Percentiles rank a stretch among this genome's conserved stretches.
These are phyloP conservation scores for Caenorhabditis sp. DNA, from an alignment of 2,888 invertebrate species.

Conservation along the genomic window DNA sequence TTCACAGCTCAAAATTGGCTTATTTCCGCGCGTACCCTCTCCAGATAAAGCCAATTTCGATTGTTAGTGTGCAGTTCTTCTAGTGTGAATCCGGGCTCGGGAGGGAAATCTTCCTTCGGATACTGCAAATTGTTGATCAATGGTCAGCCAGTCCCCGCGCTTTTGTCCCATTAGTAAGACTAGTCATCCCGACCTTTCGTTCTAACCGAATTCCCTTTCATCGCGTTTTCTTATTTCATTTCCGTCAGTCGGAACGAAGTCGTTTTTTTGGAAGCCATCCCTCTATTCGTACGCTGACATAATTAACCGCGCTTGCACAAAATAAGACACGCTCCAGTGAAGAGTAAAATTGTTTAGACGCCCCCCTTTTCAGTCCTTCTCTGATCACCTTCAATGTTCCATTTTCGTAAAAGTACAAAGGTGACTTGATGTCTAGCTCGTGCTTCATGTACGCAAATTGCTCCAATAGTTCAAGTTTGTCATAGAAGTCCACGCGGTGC, in stretches of 20 bases:
- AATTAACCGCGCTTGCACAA: constrained; percentile 25
- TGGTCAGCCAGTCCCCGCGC: neutral
- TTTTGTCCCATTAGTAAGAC: constrained; percentile 5
- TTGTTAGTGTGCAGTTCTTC: constrained; percentile 49
- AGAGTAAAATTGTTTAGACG: constrained; percentile 27
- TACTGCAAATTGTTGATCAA: constrained; percentile 21
- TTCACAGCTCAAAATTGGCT: neutral
- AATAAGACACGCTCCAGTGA: constrained; percentile 30
- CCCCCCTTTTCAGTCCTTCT: constrained; percentile 5
- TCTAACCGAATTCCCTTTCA: constrained; percentile 20
- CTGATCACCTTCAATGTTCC: constrained; percentile 54
- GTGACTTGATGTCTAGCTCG: constrained; percentile 28
- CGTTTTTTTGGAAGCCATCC: neutral
- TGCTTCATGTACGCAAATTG: constrained; percentile 18
- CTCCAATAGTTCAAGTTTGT: constrained; percentile 33
- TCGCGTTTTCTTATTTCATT: constrained; percentile 5
- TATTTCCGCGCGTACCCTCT: constrained; percentile 23
- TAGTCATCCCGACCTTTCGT: neutral
- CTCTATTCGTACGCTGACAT: constrained; percentile 9
- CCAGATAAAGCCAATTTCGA: constrained; percentile 50
- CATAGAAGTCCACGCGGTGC: constrained; percentile 43
- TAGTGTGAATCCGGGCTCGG: constrained; percentile 38
- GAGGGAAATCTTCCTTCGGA: constrained; percentile 33
- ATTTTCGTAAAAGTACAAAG: constrained; percentile 36
- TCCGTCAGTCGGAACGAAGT: neutral